A percentile compares a stretch with the other conserved stretches of the same genome.
Evolutionary conservation across 2,888 invertebrate species (phyloP).

Genomic region (Hyposoter didymator): DNA sequence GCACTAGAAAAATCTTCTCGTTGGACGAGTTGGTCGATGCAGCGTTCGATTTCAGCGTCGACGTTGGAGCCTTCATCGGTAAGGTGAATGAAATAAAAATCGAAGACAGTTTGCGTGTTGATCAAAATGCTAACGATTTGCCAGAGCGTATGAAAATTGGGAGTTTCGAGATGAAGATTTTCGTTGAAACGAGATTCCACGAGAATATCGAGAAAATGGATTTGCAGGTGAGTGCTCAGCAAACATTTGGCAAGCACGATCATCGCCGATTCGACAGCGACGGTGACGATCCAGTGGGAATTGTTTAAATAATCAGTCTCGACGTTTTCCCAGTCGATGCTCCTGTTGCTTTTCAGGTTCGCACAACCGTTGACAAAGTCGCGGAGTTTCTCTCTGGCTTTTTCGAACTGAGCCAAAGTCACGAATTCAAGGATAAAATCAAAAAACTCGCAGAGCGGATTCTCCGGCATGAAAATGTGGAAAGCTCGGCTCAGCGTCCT

Average conservation of each 20-base stretch:
- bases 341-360: slow-evolving; percentile 77
- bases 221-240: slow-evolving; percentile 87
- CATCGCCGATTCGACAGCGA: slow-evolving; percentile 87
- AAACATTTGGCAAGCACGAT: slow-evolving; percentile 87
- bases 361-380: slow-evolving; percentile 81
- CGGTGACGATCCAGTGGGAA: slow-evolving; percentile 86
- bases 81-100: slow-evolving; percentile 85
- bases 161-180: slow-evolving; percentile 78
- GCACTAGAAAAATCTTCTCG: slow-evolving; percentile 86
- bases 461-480: slow-evolving; percentile 89
- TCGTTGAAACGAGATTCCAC: slow-evolving; percentile 75
- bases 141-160: slow-evolving; percentile 84
- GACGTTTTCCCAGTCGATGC: slow-evolving; percentile 78
- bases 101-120: slow-evolving; percentile 85
- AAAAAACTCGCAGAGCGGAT: slow-evolving; percentile 86
- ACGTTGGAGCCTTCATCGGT: slow-evolving; percentile 85
- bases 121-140: slow-evolving; percentile 87
- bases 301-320: slow-evolving; percentile 85
- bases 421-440: slow-evolving; percentile 86
- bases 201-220: slow-evolving; percentile 86
- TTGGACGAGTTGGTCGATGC: slow-evolving; percentile 85
- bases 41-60: slow-evolving; percentile 85
- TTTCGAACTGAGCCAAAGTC: slow-evolving; percentile 80
- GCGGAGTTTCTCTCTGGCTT: slow-evolving; percentile 79
- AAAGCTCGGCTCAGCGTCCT: slow-evolving; percentile 88